Evolutionary conservation across 53 echinoderm and acorn worm species (phyloP).

Genomic region (Echinarachnius parma): DNA sequence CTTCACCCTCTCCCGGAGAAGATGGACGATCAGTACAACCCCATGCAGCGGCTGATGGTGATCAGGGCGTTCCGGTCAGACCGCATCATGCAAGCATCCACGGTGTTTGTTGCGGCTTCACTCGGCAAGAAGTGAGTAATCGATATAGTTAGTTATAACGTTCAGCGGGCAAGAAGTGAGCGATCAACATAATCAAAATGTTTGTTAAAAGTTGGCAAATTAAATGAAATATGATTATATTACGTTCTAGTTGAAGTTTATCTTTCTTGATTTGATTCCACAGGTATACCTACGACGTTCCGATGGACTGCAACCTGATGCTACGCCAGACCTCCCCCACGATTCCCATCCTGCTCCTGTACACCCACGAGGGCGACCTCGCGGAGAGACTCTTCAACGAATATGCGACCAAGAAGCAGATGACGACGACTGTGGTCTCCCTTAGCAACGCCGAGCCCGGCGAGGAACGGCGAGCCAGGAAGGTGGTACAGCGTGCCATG

Average conservation of each 20-base stretch:
- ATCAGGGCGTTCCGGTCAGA: conserved; percentile 87
- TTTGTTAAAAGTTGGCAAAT: no score
- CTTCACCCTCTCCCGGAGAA: conserved; percentile 82
- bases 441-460: conserved; percentile 70
- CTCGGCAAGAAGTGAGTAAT: conserved; percentile 84
- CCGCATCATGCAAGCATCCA: conserved; percentile 80
- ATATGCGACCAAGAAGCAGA: conserved; percentile 81
- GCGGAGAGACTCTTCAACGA: conserved; percentile 85
- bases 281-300: conserved; percentile 74
- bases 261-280: background rate
- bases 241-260: no score
- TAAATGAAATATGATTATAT: no score
- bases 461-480: conserved; percentile 73
- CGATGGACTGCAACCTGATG: conserved; percentile 62
- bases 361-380: conserved; percentile 80
- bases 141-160: no score
- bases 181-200: no score
- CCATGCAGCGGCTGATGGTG: conserved; percentile 88
- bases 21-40: conserved; percentile 91
- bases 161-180: no score
- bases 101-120: conserved; percentile 72
- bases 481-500: conserved; percentile 82
- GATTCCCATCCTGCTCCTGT: conserved; percentile 84
- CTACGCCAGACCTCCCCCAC: conserved; percentile 65
- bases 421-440: conserved; percentile 46